Percentiles rank a stretch among this genome's conserved stretches.
Conservation (phyloP, 2,113 vertebrate species). For the Scolopax mira region DNA sequence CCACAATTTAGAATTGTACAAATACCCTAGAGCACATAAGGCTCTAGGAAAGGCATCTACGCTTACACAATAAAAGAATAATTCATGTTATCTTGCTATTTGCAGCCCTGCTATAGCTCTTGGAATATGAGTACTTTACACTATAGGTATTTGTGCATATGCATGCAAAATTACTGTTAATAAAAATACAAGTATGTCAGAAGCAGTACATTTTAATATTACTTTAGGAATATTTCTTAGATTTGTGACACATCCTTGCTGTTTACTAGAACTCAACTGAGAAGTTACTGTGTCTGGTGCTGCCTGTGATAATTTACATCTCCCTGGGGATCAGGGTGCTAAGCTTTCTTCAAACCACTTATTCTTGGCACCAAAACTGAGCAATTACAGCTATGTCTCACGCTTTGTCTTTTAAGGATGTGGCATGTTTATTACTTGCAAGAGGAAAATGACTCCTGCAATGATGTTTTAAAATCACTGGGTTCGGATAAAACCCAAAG, state of each 20-base stretch:
- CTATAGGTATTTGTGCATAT: neutral
- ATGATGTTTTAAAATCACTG: neutral
- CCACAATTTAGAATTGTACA: too few species aligned
- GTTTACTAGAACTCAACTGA: neutral
- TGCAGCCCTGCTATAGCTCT: neutral
- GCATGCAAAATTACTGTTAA: neutral
- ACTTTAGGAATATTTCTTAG: neutral
- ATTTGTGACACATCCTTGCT: neutral
- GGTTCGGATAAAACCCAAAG: neutral
- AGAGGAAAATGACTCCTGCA: conserved; percentile 19
- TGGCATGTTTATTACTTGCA: conserved; percentile 28
- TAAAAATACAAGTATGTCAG: neutral
- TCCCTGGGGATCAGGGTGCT: conserved; percentile 25
- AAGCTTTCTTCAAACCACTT: conserved; percentile 29
- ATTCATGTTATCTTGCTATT: neutral
- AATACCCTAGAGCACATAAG: too few species aligned
- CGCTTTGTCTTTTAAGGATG: conserved; percentile 29
- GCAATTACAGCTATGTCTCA: conserved; percentile 18
- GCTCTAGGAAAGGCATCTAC: neutral
- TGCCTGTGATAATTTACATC: neutral
- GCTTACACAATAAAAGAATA: neutral
- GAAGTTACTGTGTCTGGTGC: neutral
- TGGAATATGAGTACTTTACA: neutral
- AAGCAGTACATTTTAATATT: neutral
- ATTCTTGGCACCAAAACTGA: conserved; percentile 15